phyloP scores from a whole-genome alignment of 1,140 invertebrate species.

The Adelges cooleyi region DNA sequence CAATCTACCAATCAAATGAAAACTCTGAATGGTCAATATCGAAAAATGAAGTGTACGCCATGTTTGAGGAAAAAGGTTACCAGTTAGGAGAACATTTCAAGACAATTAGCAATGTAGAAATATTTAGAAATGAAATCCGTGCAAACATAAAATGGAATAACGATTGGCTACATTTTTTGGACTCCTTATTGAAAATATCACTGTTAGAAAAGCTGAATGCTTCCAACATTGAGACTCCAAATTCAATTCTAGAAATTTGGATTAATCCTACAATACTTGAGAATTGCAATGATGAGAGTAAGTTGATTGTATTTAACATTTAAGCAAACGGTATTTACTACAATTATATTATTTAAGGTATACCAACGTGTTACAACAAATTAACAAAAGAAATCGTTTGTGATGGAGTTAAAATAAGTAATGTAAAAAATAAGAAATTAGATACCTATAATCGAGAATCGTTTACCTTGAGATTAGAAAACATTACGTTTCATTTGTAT shows the following conservation, averaged over 20 bases:
- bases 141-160: not conserved
- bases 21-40: not conserved
- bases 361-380: not conserved
- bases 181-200: not conserved
- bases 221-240: not conserved
- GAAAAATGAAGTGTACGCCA: not conserved
- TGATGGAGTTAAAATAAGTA: not conserved
- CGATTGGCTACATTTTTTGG: constrained; percentile 12
- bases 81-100: not conserved
- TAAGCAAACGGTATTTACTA: no score
- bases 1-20: not conserved
- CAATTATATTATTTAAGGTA: not conserved
- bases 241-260: not conserved
- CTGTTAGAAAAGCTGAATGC: not conserved
- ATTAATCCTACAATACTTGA: not conserved
- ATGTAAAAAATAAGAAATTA: not conserved
- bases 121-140: not conserved
- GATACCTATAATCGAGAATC: not conserved
- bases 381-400: not conserved
- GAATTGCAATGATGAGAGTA: not conserved
- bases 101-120: not conserved
- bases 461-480: not conserved
- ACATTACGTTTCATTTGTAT: not conserved
- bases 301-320: no score
- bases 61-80: not conserved